Conservation (phyloP, 2,888 invertebrate genomes). For the Cerceris ruficornis region DNA sequence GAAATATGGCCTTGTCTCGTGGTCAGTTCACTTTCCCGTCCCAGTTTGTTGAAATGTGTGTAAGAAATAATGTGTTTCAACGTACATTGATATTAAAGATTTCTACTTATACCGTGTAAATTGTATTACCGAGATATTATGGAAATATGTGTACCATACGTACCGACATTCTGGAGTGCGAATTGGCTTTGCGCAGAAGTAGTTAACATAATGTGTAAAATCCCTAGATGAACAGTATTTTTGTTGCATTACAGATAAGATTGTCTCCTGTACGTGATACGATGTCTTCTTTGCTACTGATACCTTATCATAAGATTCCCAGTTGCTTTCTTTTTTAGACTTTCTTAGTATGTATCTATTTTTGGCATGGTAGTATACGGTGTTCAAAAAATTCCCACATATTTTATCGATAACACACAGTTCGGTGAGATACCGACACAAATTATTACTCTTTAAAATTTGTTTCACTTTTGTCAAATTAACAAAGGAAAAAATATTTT, state of each 20-base stretch:
- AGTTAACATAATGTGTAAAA: not conserved
- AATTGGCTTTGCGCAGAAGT: constrained; percentile 1
- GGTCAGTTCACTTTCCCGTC: too few relatives aligned
- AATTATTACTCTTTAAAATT: too few relatives aligned
- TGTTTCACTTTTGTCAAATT: too few relatives aligned
- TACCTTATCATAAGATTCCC: not conserved
- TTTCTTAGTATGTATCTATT: not conserved
- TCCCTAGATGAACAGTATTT: constrained; percentile 29
- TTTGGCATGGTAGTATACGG: too few relatives aligned
- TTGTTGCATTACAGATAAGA: constrained; percentile 31
- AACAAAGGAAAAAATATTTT: too few relatives aligned
- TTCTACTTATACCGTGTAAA: not conserved
- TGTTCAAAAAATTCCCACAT: too few relatives aligned
- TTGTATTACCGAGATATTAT: not conserved
- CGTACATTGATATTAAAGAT: too few relatives aligned
- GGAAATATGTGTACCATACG: constrained; percentile 10
- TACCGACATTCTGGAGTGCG: constrained; percentile 34
- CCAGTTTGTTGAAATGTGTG: too few relatives aligned
- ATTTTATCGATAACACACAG: too few relatives aligned
- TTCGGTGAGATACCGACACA: too few relatives aligned
- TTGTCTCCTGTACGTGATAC: constrained; percentile 21
- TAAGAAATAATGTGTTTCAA: too few relatives aligned
- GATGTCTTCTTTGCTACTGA: not conserved
- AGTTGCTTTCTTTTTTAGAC: not conserved
- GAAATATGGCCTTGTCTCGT: too few relatives aligned